Percentiles rank a stretch among this genome's conserved stretches.
phyloP scores from a whole-genome alignment of 2,113 vertebrate genomes.

The Malaclemys terrapin region DNA sequence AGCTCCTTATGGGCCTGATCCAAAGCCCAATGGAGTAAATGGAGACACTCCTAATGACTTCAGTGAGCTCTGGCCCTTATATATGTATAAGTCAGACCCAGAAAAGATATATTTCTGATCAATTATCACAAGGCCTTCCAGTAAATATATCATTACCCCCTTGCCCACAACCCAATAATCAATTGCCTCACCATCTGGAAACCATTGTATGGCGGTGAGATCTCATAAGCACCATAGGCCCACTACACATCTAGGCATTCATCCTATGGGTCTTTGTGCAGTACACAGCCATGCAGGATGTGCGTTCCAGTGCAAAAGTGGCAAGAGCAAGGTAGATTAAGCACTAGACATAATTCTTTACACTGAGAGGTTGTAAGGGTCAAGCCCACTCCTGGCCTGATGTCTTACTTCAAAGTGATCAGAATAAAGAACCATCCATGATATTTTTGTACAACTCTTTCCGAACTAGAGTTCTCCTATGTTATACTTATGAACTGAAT shows the following conservation, averaged over 20 bases:
- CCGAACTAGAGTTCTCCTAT: background rate
- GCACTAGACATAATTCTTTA: background rate
- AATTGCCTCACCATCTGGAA: rapidly evolving
- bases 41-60: conserved; percentile 10
- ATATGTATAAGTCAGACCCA: background rate
- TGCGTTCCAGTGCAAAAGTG: background rate
- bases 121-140: background rate
- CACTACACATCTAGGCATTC: background rate
- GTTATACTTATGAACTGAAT: background rate
- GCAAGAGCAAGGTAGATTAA: background rate
- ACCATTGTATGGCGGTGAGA: background rate
- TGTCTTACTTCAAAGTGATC: background rate
- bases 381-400: rapidly evolving
- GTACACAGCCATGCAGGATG: background rate
- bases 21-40: conserved; percentile 1
- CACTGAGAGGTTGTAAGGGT: rapidly evolving
- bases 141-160: background rate
- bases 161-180: background rate
- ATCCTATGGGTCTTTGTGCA: too few relatives aligned
- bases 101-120: background rate
- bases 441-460: background rate
- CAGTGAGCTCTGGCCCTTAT: background rate
- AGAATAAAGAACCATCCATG: background rate
- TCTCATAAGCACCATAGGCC: rapidly evolving
- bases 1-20: background rate